phyloP scores from a whole-genome alignment of 2,888 invertebrate genomes.

The Lepidochitona cinerea region DNA sequence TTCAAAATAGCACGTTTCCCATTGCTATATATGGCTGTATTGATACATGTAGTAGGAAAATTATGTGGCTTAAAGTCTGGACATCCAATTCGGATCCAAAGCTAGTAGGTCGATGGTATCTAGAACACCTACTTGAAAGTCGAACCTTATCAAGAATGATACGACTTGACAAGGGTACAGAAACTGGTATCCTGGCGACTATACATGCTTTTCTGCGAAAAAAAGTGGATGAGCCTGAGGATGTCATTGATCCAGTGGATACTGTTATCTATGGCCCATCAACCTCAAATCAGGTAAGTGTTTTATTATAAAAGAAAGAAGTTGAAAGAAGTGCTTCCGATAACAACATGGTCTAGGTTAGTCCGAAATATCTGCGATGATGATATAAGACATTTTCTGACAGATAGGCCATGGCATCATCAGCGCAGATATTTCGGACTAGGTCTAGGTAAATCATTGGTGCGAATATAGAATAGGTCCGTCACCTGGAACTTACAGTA shows the following conservation, averaged over 20 bases:
- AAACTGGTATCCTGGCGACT: neutral
- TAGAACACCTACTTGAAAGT: neutral
- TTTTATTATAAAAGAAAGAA: no score
- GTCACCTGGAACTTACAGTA: no score
- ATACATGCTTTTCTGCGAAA: conserved; percentile 2
- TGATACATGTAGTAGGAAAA: neutral
- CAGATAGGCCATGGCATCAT: no score
- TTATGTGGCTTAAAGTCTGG: neutral
- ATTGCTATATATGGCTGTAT: neutral
- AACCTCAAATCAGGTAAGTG: conserved; percentile 10
- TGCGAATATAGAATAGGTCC: no score
- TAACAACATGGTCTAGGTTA: no score
- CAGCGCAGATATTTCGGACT: no score
- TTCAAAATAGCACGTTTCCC: neutral
- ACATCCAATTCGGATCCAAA: neutral
- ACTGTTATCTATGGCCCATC: conserved; percentile 11
- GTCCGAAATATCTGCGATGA: no score
- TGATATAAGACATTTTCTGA: no score
- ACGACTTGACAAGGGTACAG: conserved; percentile 5
- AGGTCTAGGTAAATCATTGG: no score
- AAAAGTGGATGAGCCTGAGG: neutral
- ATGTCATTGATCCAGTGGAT: neutral
- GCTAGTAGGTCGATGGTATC: neutral
- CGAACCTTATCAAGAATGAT: neutral
- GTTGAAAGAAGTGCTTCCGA: no score